phyloP scores from a whole-genome alignment of 64 coral and sea anemone genomes.

The Platygyra sinensis region DNA sequence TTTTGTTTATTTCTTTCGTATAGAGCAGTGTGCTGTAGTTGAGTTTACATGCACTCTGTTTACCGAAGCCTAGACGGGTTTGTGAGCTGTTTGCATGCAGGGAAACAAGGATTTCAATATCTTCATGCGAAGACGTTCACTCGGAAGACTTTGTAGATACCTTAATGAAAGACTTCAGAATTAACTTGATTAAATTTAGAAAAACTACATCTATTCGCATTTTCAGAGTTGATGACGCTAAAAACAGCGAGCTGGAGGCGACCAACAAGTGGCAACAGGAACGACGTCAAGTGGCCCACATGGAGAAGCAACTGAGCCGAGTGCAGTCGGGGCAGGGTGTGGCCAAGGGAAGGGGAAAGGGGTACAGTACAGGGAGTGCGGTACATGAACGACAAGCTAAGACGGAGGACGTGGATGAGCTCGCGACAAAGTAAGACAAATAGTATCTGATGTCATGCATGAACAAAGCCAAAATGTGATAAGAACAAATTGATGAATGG shows the following conservation, averaged over 20 bases:
- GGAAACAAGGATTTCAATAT: too few species aligned
- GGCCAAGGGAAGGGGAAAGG: slow-evolving; percentile 28
- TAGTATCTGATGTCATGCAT: too few species aligned
- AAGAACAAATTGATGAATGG: too few species aligned
- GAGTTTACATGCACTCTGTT: too few species aligned
- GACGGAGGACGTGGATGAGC: slow-evolving; percentile 41
- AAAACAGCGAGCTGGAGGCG: slow-evolving; percentile 53
- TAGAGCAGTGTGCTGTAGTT: too few species aligned
- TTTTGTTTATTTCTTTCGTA: too few species aligned
- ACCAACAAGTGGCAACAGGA: slow-evolving; percentile 69
- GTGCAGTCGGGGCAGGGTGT: slow-evolving; percentile 53
- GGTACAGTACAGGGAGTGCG: slow-evolving; percentile 16
- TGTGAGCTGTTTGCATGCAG: too few species aligned
- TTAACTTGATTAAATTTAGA: background rate
- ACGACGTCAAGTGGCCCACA: slow-evolving; percentile 62
- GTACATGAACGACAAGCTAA: slow-evolving; percentile 31
- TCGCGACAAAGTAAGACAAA: slow-evolving; percentile 34
- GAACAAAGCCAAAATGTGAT: too few species aligned
- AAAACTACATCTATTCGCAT: background rate
- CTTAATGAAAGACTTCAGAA: background rate
- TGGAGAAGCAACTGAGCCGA: slow-evolving; percentile 79
- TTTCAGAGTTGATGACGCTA: slow-evolving; percentile 68
- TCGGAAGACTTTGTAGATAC: background rate
- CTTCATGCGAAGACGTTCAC: background rate
- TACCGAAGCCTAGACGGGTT: too few species aligned